These are phyloP conservation scores for Wiebesia pumilae DNA, from an alignment of 1,140 invertebrate genomes.

Conservation along the genomic window DNA sequence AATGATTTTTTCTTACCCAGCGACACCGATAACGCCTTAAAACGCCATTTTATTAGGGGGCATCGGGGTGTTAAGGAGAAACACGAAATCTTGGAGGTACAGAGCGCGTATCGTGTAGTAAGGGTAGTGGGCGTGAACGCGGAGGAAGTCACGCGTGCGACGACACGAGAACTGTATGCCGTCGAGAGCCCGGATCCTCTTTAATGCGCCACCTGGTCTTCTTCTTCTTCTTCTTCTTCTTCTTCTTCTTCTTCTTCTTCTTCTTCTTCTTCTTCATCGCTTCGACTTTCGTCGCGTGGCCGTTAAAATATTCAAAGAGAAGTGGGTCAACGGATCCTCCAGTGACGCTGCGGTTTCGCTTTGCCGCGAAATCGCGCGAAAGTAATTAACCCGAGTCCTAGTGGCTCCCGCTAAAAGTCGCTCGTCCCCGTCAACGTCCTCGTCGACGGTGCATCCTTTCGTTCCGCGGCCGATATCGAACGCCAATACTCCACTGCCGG, in stretches of 20 bases:
- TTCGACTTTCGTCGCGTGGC: background rate
- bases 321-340: background rate
- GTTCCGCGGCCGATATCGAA: no score
- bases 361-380: background rate
- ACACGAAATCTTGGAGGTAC: no score
- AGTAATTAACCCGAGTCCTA: background rate
- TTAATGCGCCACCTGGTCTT: no score
- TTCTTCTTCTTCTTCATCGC: background rate
- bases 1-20: background rate
- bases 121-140: no score
- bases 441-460: no score
- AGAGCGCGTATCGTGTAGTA: no score
- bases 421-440: no score
- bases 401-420: background rate
- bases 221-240: no score
- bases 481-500: no score
- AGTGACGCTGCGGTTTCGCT: background rate
- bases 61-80: no score
- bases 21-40: background rate
- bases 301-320: conserved; percentile 21
- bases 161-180: background rate
- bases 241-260: no score
- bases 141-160: background rate
- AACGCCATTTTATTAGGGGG: background rate
- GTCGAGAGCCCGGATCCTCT: no score